Evolutionary conservation across 2,888 invertebrate species (phyloP).

Genomic region (Halictus quadricinctus): DNA sequence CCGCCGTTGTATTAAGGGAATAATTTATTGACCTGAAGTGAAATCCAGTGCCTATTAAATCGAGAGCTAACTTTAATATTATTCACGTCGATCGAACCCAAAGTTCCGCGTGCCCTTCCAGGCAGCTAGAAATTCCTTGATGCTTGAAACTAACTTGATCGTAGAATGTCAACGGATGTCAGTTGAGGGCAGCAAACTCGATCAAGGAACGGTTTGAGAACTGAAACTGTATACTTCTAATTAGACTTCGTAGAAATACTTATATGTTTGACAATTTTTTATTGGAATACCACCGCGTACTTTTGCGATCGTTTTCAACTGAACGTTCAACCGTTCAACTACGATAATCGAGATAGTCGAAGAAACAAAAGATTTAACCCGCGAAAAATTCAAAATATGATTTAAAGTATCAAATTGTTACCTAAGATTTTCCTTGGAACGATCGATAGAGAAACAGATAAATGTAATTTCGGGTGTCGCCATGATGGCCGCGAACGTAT

Average conservation of each 20-base stretch:
- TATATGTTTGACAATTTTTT: background rate
- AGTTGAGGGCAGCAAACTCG: conserved; percentile 11
- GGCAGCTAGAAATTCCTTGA: conserved; percentile 62
- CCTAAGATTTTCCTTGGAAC: conserved; percentile 7
- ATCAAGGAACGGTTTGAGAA: background rate
- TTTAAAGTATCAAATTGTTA: conserved; percentile 20
- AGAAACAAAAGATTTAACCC: background rate
- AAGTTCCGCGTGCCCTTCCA: conserved; percentile 65
- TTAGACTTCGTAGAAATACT: background rate
- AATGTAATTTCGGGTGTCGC: conserved; percentile 26
- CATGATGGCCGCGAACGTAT: conserved; percentile 19
- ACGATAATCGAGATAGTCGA: background rate
- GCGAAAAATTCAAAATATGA: background rate
- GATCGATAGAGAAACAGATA: conserved; percentile 1
- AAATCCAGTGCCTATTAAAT: conserved; percentile 56
- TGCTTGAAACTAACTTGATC: conserved; percentile 25
- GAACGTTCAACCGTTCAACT: background rate
- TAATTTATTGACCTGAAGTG: conserved; percentile 52
- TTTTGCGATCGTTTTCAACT: background rate
- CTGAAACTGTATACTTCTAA: conserved; percentile 15
- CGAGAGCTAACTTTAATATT: conserved; percentile 57
- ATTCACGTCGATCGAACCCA: conserved; percentile 31
- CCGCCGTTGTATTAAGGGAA: conserved; percentile 40
- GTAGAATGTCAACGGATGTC: conserved; percentile 22
- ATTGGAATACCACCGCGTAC: background rate